Base-by-base conservation (phyloP, 2,113 vertebrate genomes). In the Coturnix japonica region DNA sequence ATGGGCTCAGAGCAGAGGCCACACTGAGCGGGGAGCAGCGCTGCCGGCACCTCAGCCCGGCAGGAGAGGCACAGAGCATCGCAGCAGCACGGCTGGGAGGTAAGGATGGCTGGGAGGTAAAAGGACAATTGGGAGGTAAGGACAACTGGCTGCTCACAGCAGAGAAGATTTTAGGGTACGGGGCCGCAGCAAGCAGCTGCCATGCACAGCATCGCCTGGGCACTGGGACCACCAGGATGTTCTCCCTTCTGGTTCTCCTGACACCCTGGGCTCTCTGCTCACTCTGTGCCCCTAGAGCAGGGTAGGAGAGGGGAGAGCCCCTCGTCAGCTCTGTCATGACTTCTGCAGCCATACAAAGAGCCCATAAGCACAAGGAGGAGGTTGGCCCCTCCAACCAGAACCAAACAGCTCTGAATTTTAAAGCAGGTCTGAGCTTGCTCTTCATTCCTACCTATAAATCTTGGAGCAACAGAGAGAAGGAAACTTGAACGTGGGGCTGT, bases 1-100 rank as follows among this genome's bases (percentile, higher is more conserved):
- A 97, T 97, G 90, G 71, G 59, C 78, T 44, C 47, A 26, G 85
- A 92, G 87, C 89, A 92, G 94, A 94, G 92, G 91, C 90, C 3
- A 1, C 91, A 83, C 70, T 95, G 46, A 57, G 79, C 26, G 9
- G 41, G 73, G 75, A 95, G 79, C 73, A 66, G 91, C n/a, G 53
- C 70, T 15, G 65, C 35, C 31, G 6, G 26, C 31, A 8, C 63
- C 49, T 30, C 1, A 23, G 49, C 14, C 65, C 20, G 0, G 5
- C 4, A 6, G 7, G 73, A 44, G 84, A 44, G 39, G 2, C 0
- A 1, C 1, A 7, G 1, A 1, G 14, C 49, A 18, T 31, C 89
- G 72, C 5, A 18, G 44, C 39, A 49, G 54, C 49, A 12, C 43
- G 4, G 12, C 5, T 0, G 44, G 49, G 60, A 97, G 95, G 96